Evolutionary conservation across 2,797 vertebrate genomes (phyloP).

Genomic region (Parambassis ranga): DNA sequence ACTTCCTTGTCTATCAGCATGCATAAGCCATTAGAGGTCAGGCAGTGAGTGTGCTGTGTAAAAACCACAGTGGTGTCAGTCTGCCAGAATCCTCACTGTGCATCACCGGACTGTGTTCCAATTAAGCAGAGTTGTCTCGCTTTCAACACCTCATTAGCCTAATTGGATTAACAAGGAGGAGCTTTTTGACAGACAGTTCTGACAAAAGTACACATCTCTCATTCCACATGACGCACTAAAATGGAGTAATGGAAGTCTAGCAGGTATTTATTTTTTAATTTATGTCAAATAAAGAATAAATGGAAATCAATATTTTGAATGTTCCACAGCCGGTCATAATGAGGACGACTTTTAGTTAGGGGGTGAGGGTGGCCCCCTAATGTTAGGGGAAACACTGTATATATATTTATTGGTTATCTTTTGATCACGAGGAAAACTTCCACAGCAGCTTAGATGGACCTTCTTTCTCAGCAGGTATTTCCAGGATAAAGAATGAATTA

Average conservation of each 20-base stretch:
- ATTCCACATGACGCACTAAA: too few relatives aligned
- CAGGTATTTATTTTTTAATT: too few relatives aligned
- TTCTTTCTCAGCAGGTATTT: accelerated
- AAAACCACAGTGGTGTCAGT: slow-evolving; percentile 13
- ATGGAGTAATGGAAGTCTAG: too few relatives aligned
- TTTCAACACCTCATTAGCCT: slow-evolving; percentile 53
- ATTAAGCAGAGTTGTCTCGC: slow-evolving; percentile 40
- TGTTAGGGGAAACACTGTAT: too few relatives aligned
- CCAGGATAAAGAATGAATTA: background rate
- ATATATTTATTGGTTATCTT: too few relatives aligned
- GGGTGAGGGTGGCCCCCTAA: too few relatives aligned
- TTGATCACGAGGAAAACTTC: too few relatives aligned
- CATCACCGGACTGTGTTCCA: slow-evolving; percentile 43
- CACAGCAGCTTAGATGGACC: background rate
- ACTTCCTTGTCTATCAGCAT: background rate
- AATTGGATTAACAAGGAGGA: slow-evolving; percentile 64
- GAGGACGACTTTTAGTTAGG: too few relatives aligned
- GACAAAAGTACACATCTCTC: too few relatives aligned
- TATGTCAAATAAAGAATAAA: too few relatives aligned
- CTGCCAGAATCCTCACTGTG: slow-evolving; percentile 30
- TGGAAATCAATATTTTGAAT: too few relatives aligned
- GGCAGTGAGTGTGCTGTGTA: background rate
- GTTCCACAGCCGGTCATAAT: too few relatives aligned
- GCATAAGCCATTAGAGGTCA: background rate
- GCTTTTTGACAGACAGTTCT: slow-evolving; percentile 36